Evolutionary conservation across 2,113 vertebrate genomes (phyloP), one percentile per base, ranked within the genome.

Genomic region (Tapirus terrestris): DNA sequence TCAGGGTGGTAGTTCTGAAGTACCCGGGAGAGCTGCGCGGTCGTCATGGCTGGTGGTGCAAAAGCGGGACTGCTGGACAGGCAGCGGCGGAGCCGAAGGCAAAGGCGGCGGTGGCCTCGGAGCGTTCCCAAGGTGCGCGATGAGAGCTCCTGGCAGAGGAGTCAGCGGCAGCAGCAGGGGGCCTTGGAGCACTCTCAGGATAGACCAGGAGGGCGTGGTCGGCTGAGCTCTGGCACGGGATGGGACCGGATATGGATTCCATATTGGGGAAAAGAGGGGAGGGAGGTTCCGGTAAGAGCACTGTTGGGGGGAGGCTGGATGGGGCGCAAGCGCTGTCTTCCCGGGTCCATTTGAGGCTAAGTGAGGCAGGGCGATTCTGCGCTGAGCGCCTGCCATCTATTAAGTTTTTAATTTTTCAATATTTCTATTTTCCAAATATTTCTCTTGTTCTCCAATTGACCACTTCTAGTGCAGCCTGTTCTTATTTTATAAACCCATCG

Each of bases 21-120:
- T 10, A 85, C n/a, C 1, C 70, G 67, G 0, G 1, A 43, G 0
- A 10, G 5, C 0, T 9, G 76, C 1, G 0, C 0, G 0, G 29
- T 33, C 61, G 9, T 2, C 48, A 20, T 8, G 58, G 39, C 8
- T 0, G 13, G 13, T 9, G 21, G 43, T 27, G 4, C 13, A 13
- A 25, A 76, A 18, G 13, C 6, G 6, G 21, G n/a, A 12, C 33
- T 18, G 14, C 43, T 6, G 10, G 20, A 10, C 18, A 5, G 33
- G 33, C 56, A 23, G 65, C 8, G 20, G 9, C 3, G 2, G 60
- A 16, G 51, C 51, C 51, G 48, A 53, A 8, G 6, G 29, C 6
- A 45, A 20, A 31, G 21, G 21, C 1, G 0, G 31, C 13, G 36
- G 58, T 1, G 36, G 10, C 31, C 25, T 58, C 29, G 9, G 48